These are phyloP conservation scores for Chauna torquata DNA, from an alignment of 2,113 vertebrate species.

Conservation along the genomic window DNA sequence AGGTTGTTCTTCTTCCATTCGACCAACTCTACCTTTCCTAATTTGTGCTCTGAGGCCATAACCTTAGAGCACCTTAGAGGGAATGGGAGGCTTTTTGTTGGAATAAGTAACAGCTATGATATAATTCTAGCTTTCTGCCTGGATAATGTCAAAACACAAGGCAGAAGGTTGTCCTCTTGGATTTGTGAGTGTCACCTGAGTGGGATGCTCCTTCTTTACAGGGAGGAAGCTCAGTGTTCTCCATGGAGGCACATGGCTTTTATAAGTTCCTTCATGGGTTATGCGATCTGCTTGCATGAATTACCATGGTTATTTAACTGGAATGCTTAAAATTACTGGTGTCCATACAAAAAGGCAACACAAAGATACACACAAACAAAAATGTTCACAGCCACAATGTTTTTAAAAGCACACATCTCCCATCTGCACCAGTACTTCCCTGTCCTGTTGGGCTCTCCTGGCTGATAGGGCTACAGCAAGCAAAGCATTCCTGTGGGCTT, in stretches of 20 bases:
- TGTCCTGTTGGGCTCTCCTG: fast-evolving
- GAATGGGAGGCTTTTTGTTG: neutral
- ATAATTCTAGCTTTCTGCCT: neutral
- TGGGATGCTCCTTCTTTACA: neutral
- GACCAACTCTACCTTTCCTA: neutral
- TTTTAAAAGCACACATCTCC: neutral
- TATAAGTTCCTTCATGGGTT: neutral
- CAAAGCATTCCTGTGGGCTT: fast-evolving
- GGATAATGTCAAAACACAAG: neutral
- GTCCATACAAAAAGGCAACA: neutral
- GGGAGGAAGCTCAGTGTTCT: neutral
- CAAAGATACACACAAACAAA: neutral
- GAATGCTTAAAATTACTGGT: neutral
- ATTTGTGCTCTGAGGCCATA: neutral
- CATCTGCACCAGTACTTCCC: neutral
- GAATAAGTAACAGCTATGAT: neutral
- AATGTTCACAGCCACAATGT: neutral
- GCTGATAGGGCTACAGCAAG: neutral
- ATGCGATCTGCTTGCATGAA: neutral
- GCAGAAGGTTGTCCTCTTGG: neutral
- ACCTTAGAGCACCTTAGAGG: neutral
- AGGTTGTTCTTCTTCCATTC: neutral
- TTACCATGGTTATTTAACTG: neutral
- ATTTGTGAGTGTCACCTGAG: neutral
- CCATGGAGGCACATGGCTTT: neutral